Percentiles rank a stretch among this genome's conserved stretches.
phyloP scores from a whole-genome alignment of 2,888 invertebrate genomes.

The Apeira syringaria region DNA sequence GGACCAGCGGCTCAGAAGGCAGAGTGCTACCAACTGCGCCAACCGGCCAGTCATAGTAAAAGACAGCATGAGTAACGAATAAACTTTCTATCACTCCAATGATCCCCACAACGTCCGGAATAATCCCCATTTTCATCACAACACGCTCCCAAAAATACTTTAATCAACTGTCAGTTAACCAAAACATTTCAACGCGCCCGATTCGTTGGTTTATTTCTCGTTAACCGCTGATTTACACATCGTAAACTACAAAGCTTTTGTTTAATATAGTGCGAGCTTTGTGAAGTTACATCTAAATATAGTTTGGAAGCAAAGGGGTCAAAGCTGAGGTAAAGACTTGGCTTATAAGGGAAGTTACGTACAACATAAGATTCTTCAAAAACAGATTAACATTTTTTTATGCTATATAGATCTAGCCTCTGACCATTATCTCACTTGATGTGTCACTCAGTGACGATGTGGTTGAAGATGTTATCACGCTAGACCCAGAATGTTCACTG shows the following conservation, averaged over 20 bases:
- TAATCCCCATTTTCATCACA: conserved; percentile 1
- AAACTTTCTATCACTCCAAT: neutral
- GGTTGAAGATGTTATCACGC: too few relatives aligned
- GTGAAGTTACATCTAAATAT: conserved; percentile 8
- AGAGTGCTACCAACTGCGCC: too few relatives aligned
- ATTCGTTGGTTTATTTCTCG: conserved; percentile 21
- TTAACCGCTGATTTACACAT: conserved; percentile 24
- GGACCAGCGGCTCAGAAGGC: too few relatives aligned
- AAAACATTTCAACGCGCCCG: conserved; percentile 15
- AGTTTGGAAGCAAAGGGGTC: neutral
- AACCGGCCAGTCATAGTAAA: too few relatives aligned
- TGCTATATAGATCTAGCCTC: too few relatives aligned
- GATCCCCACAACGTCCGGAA: neutral
- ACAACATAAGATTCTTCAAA: too few relatives aligned
- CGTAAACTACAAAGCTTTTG: conserved; percentile 23
- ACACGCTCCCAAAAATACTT: conserved; percentile 2
- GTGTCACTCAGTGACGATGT: too few relatives aligned
- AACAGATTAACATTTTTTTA: too few relatives aligned
- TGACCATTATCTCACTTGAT: too few relatives aligned
- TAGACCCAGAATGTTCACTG: too few relatives aligned
- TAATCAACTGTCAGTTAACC: conserved; percentile 20
- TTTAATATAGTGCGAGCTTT: conserved; percentile 21
- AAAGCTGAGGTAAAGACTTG: neutral
- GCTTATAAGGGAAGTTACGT: too few relatives aligned
- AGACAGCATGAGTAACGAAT: too few relatives aligned